These are phyloP conservation scores for Graptemys geographica DNA, from an alignment of 2,797 vertebrate species.

Conservation along the genomic window DNA sequence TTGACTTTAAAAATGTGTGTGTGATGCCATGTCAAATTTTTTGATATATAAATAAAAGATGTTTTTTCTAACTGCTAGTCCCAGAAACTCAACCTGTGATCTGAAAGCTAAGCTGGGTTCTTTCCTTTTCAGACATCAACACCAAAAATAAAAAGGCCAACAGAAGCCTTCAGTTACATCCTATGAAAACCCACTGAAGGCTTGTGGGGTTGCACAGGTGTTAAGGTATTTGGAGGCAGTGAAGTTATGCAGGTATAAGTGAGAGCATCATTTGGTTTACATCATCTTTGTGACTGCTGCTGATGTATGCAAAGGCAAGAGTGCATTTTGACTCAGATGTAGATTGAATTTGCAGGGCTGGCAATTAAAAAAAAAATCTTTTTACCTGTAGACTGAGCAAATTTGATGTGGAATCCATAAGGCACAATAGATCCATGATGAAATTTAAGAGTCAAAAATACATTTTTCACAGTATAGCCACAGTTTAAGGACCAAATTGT, in stretches of 20 bases:
- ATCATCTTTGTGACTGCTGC: neutral
- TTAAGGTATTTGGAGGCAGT: neutral
- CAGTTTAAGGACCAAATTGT: rapidly evolving
- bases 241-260: neutral
- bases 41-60: neutral
- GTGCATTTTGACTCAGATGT: neutral
- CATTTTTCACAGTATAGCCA: neutral
- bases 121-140: neutral
- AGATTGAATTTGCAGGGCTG: neutral
- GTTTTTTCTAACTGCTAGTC: neutral
- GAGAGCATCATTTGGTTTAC: neutral
- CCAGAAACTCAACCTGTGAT: neutral
- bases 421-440: neutral
- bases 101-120: neutral
- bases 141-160: neutral
- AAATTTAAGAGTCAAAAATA: neutral
- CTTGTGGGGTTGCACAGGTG: neutral
- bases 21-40: neutral
- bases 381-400: neutral
- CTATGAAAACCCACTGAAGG: neutral
- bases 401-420: neutral
- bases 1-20: slow-evolving; percentile 23
- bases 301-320: neutral
- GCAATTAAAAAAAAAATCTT: neutral
- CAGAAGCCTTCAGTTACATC: neutral